Percentiles rank a stretch among this genome's conserved stretches.
Conservation (phyloP, 1,140 invertebrate species). For the Chelonus insularis region DNA sequence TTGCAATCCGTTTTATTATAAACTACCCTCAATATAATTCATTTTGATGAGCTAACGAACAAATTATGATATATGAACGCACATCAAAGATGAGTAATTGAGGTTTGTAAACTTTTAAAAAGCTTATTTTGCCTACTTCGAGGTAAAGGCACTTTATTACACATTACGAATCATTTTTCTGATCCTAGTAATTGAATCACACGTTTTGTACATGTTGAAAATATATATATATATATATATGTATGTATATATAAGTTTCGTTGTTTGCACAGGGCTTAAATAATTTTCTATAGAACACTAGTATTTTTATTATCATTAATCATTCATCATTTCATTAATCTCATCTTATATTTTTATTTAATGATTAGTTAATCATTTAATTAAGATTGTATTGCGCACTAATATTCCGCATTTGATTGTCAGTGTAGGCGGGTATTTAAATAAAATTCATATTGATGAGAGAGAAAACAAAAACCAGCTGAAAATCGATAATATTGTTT, state of each 20-base stretch:
- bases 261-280: too few species aligned
- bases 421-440: too few species aligned
- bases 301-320: too few species aligned
- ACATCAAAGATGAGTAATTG: background rate
- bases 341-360: too few species aligned
- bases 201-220: background rate
- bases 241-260: background rate
- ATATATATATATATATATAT: background rate
- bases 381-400: too few species aligned
- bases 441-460: too few species aligned
- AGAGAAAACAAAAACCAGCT: background rate
- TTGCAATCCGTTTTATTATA: constrained; percentile 28
- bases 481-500: constrained; percentile 4
- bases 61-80: too few species aligned
- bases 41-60: background rate
- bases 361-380: too few species aligned
- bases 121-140: constrained; percentile 1
- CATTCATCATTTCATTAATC: too few species aligned
- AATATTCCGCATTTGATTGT: too few species aligned
- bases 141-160: constrained; percentile 5
- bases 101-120: constrained; percentile 10
- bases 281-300: too few species aligned
- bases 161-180: background rate
- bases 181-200: background rate
- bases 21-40: constrained; percentile 14